Percentiles rank a stretch among this genome's conserved stretches.
phyloP scores from a whole-genome alignment of 2,888 invertebrate species.

The Exephanes ischioxanthus region DNA sequence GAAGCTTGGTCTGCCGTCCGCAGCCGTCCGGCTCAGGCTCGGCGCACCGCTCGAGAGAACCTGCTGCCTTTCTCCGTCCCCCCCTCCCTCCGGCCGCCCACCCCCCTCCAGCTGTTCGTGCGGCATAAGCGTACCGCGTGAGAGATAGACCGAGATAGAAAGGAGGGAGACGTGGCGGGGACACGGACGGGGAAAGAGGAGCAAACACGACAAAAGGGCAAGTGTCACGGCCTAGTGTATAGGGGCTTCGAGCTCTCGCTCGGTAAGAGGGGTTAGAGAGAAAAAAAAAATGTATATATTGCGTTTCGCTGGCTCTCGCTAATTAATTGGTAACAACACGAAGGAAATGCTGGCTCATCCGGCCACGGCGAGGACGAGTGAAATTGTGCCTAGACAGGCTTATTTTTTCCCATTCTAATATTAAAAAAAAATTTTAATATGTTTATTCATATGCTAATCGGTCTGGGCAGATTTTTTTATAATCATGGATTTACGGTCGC shows the following conservation, averaged over 20 bases:
- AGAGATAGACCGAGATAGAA: slow-evolving; percentile 3
- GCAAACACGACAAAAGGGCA: slow-evolving; percentile 62
- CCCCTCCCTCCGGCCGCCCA: background rate
- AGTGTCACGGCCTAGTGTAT: slow-evolving; percentile 63
- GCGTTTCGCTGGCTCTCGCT: slow-evolving; percentile 42
- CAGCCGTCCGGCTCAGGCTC: slow-evolving; percentile 22
- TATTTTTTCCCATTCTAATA: background rate
- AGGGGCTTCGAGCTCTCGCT: slow-evolving; percentile 52
- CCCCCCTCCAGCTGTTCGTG: slow-evolving; percentile 37
- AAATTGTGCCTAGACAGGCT: background rate
- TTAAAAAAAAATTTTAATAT: background rate
- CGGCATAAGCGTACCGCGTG: slow-evolving; percentile 22
- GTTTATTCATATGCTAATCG: background rate
- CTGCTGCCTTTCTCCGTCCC: slow-evolving; percentile 40
- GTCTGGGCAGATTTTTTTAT: too few relatives aligned
- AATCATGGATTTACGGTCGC: background rate
- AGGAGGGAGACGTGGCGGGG: too few relatives aligned
- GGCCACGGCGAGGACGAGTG: background rate
- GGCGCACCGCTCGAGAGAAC: slow-evolving; percentile 30
- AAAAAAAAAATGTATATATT: slow-evolving; percentile 4
- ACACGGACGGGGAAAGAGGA: slow-evolving; percentile 25
- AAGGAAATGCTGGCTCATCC: slow-evolving; percentile 24
- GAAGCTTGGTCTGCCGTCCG: slow-evolving; percentile 29
- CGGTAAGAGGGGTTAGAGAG: slow-evolving; percentile 27
- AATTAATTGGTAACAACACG: slow-evolving; percentile 55